phyloP scores from a whole-genome alignment of 2,888 invertebrate species.

The Embidobia sp. region DNA sequence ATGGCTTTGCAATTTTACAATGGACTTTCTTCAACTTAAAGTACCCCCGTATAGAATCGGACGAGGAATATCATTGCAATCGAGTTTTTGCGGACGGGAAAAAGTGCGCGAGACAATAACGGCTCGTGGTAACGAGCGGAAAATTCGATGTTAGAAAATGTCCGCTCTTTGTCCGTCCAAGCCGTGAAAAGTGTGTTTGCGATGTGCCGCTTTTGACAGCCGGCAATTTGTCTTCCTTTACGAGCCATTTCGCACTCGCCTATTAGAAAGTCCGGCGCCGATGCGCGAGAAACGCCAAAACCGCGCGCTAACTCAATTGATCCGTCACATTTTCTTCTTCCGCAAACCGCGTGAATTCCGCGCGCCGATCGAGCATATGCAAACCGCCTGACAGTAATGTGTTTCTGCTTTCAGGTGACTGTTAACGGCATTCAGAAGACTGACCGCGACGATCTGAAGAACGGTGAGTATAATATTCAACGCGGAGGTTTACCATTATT shows the following conservation, averaged over 20 bases:
- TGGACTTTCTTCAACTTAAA: neutral
- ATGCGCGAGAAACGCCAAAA: slow-evolving; percentile 25
- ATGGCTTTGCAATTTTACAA: too few relatives aligned
- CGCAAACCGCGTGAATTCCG: slow-evolving; percentile 16
- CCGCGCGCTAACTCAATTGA: slow-evolving; percentile 30
- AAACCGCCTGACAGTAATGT: slow-evolving; percentile 24
- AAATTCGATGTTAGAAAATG: slow-evolving; percentile 34
- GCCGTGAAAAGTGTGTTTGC: slow-evolving; percentile 34
- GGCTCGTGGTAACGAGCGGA: slow-evolving; percentile 20
- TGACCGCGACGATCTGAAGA: slow-evolving; percentile 46
- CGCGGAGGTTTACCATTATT: too few relatives aligned
- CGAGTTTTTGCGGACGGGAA: slow-evolving; percentile 1
- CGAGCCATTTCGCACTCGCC: slow-evolving; percentile 49
- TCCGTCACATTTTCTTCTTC: slow-evolving; percentile 51
- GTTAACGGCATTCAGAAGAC: slow-evolving; percentile 55
- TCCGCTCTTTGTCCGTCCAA: neutral
- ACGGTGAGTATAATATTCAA: too few relatives aligned
- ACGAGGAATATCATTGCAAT: neutral
- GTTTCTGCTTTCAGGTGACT: slow-evolving; percentile 59
- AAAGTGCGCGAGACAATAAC: slow-evolving; percentile 6
- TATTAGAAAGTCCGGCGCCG: slow-evolving; percentile 55
- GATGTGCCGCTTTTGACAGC: slow-evolving; percentile 34
- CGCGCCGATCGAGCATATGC: slow-evolving; percentile 7
- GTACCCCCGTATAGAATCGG: too few relatives aligned
- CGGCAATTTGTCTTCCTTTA: slow-evolving; percentile 53